Base-by-base conservation (phyloP, 2,888 invertebrate species). In the Eretmocerus hayati region DNA sequence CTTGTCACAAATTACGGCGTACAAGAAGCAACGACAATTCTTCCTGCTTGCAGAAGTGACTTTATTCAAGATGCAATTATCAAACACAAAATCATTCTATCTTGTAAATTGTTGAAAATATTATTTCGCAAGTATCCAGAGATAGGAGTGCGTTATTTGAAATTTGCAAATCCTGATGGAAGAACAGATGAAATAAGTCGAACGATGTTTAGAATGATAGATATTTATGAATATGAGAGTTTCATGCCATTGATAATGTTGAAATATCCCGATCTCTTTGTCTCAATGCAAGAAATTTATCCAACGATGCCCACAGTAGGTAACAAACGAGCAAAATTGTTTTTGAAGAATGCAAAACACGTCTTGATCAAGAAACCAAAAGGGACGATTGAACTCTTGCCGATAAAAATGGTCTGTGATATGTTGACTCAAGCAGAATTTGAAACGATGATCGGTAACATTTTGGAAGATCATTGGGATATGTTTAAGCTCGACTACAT, bases 131-230 rank as follows among this genome's bases (percentile, higher is more conserved):
- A 54, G n/a, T 61, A 64, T 51, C 64, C 66, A 0, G 52, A 62
- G 4, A 19, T 67, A 1, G 52, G 62, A 2, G 53, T 69, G 4
- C 55, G 58, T 6, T 70, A 66, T 43, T 23, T 70, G 5, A 62
- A 56, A 40, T 52, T 65, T n/a, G 48, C 39, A 1, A 37, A 48
- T 32, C 47, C 44, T 1, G 26, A 40, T 9, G 46, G 44, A 3
- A 42, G 20, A 9, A 35, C 22, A 18, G 35, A 50, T 23, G 47
- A 48, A 36, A 48, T 41, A 16, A 35, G 23, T 35, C 31, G 50
- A n/a, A 45, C 32, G 15, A 53, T 53, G 53, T 53, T 30, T 22
- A 31, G 43, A 13, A 23, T 40, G 4, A 35, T 53, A 2, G 39
- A 26, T 6, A 54, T 63, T 0, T 1, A 16, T 1, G 19, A 52